Evolutionary conservation across 1,140 invertebrate species (phyloP).

Genomic region (Caenorhabditis latens): DNA sequence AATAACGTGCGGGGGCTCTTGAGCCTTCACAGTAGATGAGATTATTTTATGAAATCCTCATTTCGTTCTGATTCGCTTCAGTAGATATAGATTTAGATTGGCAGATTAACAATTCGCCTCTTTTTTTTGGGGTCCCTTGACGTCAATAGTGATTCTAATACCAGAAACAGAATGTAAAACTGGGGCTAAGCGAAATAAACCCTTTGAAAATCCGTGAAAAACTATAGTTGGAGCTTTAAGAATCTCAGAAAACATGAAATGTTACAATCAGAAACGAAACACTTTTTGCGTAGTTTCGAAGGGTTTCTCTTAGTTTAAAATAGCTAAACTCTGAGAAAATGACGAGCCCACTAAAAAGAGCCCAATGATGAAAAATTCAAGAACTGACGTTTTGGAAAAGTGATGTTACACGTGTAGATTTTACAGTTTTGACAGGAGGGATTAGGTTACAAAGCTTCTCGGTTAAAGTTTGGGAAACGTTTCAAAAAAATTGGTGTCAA

Average conservation of each 20-base stretch:
- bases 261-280: neutral
- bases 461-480: too few species aligned
- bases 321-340: neutral
- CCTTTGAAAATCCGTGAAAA: neutral
- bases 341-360: neutral
- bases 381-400: neutral
- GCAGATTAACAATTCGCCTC: neutral
- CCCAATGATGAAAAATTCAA: neutral
- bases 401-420: too few species aligned
- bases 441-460: too few species aligned
- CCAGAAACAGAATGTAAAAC: neutral
- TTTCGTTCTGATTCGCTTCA: constrained; percentile 35
- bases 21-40: constrained; percentile 37
- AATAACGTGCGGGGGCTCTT: constrained; percentile 10
- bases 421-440: neutral
- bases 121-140: neutral
- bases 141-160: constrained; percentile 28
- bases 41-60: constrained; percentile 45
- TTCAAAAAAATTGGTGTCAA: too few species aligned
- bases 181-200: neutral
- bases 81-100: neutral
- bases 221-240: neutral
- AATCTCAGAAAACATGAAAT: neutral
- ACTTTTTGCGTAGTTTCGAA: neutral
- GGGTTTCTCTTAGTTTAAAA: neutral